phyloP scores from a whole-genome alignment of 2,888 invertebrate species.

The Pollenia griseotomentosa region DNA sequence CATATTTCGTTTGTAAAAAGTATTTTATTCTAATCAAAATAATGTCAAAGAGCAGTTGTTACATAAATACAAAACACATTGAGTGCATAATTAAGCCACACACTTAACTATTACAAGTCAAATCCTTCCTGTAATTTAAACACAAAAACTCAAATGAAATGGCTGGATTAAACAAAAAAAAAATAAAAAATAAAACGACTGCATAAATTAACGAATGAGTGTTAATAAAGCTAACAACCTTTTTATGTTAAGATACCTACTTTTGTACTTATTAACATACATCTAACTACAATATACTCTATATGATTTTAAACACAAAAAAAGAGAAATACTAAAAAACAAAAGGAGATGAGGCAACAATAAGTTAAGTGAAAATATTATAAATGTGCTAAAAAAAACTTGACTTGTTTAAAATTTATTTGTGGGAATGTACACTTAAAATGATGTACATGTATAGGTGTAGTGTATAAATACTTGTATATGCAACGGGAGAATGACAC shows the following conservation, averaged over 20 bases:
- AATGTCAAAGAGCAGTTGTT: conserved; percentile 19
- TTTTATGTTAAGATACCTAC: conserved; percentile 13
- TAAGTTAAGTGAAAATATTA: conserved; percentile 62
- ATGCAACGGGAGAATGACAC: conserved; percentile 48
- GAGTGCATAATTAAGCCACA: conserved; percentile 25
- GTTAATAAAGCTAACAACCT: conserved; percentile 52
- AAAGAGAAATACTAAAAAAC: not conserved
- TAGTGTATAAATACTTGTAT: not conserved
- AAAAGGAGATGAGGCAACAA: conserved; percentile 47
- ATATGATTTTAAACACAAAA: not conserved
- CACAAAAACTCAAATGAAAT: conserved; percentile 32
- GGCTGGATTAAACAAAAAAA: conserved; percentile 9
- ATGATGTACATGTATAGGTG: not conserved
- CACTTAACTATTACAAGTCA: conserved; percentile 3
- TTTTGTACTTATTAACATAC: conserved; percentile 1
- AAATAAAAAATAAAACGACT: conserved; percentile 16
- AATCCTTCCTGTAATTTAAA: conserved; percentile 33
- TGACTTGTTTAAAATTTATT: conserved; percentile 47
- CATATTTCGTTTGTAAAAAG: not conserved
- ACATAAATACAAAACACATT: conserved; percentile 36
- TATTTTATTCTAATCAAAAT: not conserved
- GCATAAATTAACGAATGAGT: conserved; percentile 1
- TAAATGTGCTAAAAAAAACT: conserved; percentile 39
- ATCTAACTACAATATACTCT: not conserved
- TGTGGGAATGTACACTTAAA: not conserved